Evolutionary conservation across 2,888 invertebrate species (phyloP).

Genomic region (Eucera pruinosa): DNA sequence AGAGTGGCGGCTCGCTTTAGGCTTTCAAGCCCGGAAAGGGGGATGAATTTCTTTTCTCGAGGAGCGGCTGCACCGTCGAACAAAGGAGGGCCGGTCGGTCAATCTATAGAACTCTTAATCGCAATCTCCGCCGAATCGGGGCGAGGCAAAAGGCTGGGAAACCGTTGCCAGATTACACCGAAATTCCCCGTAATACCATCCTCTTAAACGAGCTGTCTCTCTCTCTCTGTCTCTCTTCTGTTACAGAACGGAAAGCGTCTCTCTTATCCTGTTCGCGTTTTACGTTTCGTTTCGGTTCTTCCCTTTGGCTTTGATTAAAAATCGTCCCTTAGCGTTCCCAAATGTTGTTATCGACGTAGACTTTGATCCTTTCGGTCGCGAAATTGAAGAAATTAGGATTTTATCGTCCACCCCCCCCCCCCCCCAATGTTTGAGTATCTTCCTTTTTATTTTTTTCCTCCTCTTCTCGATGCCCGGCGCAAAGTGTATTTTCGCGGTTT

Average conservation of each 20-base stretch:
- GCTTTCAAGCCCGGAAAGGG: conserved; percentile 20
- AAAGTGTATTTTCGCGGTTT: too few relatives aligned
- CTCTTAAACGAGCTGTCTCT: too few relatives aligned
- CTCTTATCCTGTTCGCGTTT: conserved; percentile 35
- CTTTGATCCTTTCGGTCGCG: conserved; percentile 7
- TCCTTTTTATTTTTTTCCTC: too few relatives aligned
- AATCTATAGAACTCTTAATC: conserved; percentile 54
- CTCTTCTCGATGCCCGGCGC: too few relatives aligned
- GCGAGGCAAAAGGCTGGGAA: conserved; percentile 28
- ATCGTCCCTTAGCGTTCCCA: not conserved
- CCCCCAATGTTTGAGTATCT: too few relatives aligned
- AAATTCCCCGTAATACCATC: conserved; percentile 42
- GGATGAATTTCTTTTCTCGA: conserved; percentile 39
- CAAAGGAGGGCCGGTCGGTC: conserved; percentile 38
- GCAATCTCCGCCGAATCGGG: conserved; percentile 52
- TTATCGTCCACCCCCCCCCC: too few relatives aligned
- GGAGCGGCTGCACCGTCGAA: conserved; percentile 35
- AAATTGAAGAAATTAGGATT: not conserved
- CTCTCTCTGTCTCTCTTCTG: too few relatives aligned
- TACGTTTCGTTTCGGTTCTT: conserved; percentile 16
- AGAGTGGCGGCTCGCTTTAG: not conserved
- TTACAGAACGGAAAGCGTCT: too few relatives aligned
- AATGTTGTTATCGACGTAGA: not conserved
- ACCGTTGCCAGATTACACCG: conserved; percentile 49
- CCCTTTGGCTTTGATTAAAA: conserved; percentile 28